Evolutionary conservation across 2,888 invertebrate species (phyloP), one percentile per base, ranked within the genome.

Genomic region (Orchesellides sinensis): DNA sequence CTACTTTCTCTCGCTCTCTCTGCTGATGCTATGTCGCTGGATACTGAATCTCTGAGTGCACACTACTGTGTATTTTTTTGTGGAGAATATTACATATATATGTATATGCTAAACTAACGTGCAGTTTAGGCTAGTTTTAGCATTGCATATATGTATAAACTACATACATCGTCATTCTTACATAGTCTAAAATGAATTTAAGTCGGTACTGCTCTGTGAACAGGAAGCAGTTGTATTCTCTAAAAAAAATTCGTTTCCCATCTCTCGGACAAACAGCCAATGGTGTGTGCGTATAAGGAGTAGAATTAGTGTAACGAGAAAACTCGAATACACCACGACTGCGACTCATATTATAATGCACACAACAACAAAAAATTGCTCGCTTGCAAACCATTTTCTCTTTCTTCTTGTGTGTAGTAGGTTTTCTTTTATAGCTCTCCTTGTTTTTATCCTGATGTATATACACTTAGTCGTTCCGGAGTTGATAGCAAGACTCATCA

Each of bases 281-380:
- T 69, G 74, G 82, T 82, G 61, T 77, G 81, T 84, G 84, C 84
- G 82, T 84, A 82, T 54, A 69, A 49, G 19, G 74, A 75, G 49
- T 73, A 75, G 68, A 83, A 80, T 83, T 83, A 83, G 80, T 82
- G 78, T 74, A 80, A 83, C 78, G 78, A 84, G 78, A 59, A 77
- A 77, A 73, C 81, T 81, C 81, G 81, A 84, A 74, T 75, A 66
- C 59, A 75, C 69, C 69, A 81, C 81, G 81, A 75, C 49, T 81
- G 75, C 54, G 69, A 82, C 63, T 75, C 69, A 32, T 52, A 69
- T 61, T 73, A 40, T 65, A 65, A 74, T 52, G 52, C 45, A 65
- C 35, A 40, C 23, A 82, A 35, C 73, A 52, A 47, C 25, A 17
- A 47, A 79, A 75, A 68, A 69, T 66, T 61, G 56, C 25, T 63